Percentiles rank a stretch among this genome's conserved stretches.
Evolutionary conservation across 2,888 invertebrate genomes (phyloP).

Genomic region (Dryococelus australis): DNA sequence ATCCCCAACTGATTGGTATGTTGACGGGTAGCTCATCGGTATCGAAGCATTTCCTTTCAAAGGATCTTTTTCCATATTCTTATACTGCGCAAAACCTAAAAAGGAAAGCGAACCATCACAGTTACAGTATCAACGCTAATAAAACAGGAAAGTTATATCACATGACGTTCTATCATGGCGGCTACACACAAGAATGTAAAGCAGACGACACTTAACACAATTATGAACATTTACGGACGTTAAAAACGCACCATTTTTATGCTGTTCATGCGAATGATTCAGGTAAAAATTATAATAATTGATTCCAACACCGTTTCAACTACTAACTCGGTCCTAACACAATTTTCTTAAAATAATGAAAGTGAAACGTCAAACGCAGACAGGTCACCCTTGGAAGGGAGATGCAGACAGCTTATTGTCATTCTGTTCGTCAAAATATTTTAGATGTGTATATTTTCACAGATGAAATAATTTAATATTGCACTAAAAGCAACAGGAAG

Average conservation of each 20-base stretch:
- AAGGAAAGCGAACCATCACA: constrained; percentile 28
- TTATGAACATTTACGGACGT: neutral
- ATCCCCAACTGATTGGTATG: constrained; percentile 68
- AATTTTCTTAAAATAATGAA: neutral
- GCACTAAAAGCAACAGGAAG: no score
- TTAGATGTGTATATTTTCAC: no score
- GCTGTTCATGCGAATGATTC: neutral
- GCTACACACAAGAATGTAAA: neutral
- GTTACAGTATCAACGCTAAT: neutral
- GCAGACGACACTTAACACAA: constrained; percentile 39
- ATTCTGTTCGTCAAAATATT: no score
- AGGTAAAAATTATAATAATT: neutral
- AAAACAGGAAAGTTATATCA: constrained; percentile 31
- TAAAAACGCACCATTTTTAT: constrained; percentile 23
- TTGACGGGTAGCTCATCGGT: constrained; percentile 62
- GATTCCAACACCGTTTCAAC: neutral
- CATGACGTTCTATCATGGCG: constrained; percentile 34
- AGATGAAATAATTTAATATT: no score
- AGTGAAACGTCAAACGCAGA: neutral
- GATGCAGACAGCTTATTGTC: neutral
- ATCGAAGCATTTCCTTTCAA: constrained; percentile 66
- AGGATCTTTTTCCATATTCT: constrained; percentile 75
- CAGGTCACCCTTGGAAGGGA: neutral
- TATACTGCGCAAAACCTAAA: constrained; percentile 36
- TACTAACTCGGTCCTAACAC: neutral